phyloP scores from a whole-genome alignment of 2,888 invertebrate species.

The Horisme vitalbata region DNA sequence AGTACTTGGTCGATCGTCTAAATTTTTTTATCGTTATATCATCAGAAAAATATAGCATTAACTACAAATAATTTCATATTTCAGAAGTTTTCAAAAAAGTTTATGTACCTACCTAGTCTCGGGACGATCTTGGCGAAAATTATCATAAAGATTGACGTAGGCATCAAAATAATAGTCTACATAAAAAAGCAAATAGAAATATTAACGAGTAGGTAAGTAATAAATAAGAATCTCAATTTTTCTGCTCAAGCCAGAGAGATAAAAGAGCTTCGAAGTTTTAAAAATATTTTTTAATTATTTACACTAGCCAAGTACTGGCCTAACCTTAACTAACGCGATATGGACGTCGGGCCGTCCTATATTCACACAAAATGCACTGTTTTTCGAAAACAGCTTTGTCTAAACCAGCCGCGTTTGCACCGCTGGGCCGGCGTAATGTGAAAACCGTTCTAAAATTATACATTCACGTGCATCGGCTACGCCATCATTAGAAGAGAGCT shows the following conservation, averaged over 20 bases:
- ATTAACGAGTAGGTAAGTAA: conserved; percentile 36
- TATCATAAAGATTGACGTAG: not conserved
- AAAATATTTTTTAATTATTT: conserved; percentile 43
- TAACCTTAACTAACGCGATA: conserved; percentile 42
- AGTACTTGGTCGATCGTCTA: conserved; percentile 18
- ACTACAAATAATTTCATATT: no score
- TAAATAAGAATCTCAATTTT: conserved; percentile 46
- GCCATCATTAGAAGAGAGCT: conserved; percentile 32
- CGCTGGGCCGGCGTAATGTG: conserved; percentile 43
- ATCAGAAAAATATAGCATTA: no score
- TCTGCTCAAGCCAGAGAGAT: conserved; percentile 39
- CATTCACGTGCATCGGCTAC: conserved; percentile 33
- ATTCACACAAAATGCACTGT: conserved; percentile 41
- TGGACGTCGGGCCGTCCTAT: conserved; percentile 32
- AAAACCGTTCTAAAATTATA: conserved; percentile 40
- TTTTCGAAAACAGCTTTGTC: conserved; percentile 40
- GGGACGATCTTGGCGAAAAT: conserved; percentile 12
- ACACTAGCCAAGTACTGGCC: conserved; percentile 42
- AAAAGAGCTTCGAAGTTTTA: conserved; percentile 42
- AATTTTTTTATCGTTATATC: not conserved
- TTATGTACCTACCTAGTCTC: no score
- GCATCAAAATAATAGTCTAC: conserved; percentile 22
- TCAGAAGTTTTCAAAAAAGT: no score
- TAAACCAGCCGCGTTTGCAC: conserved; percentile 40
- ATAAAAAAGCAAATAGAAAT: conserved; percentile 37